Base-by-base conservation (phyloP, 1,140 invertebrate species). In the Acromyrmex charruanus region DNA sequence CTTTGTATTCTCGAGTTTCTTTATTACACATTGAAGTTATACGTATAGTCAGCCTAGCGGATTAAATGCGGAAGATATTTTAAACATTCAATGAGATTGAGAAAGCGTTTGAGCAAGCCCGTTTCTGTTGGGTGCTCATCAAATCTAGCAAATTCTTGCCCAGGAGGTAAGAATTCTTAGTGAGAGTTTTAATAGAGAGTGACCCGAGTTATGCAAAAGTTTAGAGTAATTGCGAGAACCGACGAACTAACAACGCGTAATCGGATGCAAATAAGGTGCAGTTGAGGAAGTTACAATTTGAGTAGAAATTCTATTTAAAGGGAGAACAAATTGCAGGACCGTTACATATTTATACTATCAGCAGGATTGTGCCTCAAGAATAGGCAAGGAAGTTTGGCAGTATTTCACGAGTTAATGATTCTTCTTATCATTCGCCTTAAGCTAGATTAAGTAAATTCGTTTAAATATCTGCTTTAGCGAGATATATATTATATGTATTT, bases 171-270 rank as follows among this genome's bases (percentile, higher is more conserved):
- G 51, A 85, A 66, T 85, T 85, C 28, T 79, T 49, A 53, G n/a
- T n/a, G 31, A 85, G 75, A 77, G 44, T 77, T 85, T 49, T 85
- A 61, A 84, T 75, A 44, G 39, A 74, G 55, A 84, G 55, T 84
- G 39, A 84, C 25, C 55, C 55, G 44, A 84, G 58, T 84, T 84
- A 49, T 84, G 58, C 12, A n/a, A n/a, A 77, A 85, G 72, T 77
- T 85, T 79, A 18, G 18, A 85, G 16, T 85, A 79, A 68, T 85
- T 65, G 61, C 61, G 31, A 77, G 49, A 77, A 55, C 51, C 21
- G 9, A 65, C 49, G 44, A 18, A 79, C 49, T 77, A 85, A 66
- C 61, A 79, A 84, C 28, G 68, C 68, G 55, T 84, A 84, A 75
- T 14, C n/a, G 68, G 25, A 82, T 49, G 28, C 25, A 82, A 75